These are phyloP conservation scores for Arbacia lixula DNA, from an alignment of 53 echinoderm and acorn worm genomes.

Conservation along the genomic window DNA sequence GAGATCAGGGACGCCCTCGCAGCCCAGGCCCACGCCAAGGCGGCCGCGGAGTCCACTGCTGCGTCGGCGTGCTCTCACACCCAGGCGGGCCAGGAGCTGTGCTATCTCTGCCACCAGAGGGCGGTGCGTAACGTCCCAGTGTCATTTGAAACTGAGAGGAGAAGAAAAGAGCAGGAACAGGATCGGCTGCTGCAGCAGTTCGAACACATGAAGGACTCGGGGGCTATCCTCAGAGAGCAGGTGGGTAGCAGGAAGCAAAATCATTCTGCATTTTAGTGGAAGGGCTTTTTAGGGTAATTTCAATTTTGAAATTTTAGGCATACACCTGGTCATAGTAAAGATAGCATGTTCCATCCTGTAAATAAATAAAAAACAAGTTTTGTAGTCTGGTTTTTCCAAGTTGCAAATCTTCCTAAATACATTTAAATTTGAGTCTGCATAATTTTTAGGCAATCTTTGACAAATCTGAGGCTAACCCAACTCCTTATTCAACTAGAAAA, in stretches of 20 bases:
- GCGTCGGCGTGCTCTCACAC: slow-evolving; percentile 61
- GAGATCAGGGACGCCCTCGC: slow-evolving; percentile 57
- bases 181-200: slow-evolving; percentile 93
- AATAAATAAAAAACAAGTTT: too few species aligned
- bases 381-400: too few species aligned
- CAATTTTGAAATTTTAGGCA: too few species aligned
- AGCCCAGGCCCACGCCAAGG: slow-evolving; percentile 15
- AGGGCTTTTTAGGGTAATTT: too few species aligned
- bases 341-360: too few species aligned
- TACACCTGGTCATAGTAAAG: too few species aligned
- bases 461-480: too few species aligned
- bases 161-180: slow-evolving; percentile 91
- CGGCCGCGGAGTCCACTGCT: slow-evolving; percentile 57
- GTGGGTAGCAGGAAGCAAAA: slow-evolving; percentile 43
- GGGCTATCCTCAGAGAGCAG: slow-evolving; percentile 90
- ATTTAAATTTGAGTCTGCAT: too few species aligned
- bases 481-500: too few species aligned
- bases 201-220: slow-evolving; percentile 96
- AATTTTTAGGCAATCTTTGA: too few species aligned
- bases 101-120: slow-evolving; percentile 97
- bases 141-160: slow-evolving; percentile 81
- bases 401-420: too few species aligned
- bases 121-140: slow-evolving; percentile 90
- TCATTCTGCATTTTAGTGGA: too few species aligned
- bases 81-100: slow-evolving; percentile 90